phyloP scores from a whole-genome alignment of 2,888 invertebrate species.

The Pristionchus japonicus region DNA sequence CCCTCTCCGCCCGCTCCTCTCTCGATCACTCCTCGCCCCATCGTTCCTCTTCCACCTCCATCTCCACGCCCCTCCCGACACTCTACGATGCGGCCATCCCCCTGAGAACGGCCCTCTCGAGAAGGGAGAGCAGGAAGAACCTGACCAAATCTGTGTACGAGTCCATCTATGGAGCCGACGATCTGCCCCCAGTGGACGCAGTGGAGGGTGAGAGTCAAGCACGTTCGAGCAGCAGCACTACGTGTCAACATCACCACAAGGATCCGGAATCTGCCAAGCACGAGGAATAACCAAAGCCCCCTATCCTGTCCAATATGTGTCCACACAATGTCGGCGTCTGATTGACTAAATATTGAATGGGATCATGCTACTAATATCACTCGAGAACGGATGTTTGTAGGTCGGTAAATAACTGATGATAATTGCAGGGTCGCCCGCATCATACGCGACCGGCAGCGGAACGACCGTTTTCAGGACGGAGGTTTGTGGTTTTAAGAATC shows the following conservation, averaged over 20 bases:
- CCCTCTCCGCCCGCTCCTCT: not conserved
- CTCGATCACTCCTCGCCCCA: not conserved
- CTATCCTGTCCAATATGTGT: not conserved
- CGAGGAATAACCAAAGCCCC: not conserved
- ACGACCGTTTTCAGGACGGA: not conserved
- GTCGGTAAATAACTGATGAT: not conserved
- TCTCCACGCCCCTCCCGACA: slow-evolving; percentile 33
- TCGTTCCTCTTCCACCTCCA: not conserved
- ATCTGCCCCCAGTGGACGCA: not conserved
- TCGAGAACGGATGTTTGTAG: too few relatives aligned
- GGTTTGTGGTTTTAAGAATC: not conserved
- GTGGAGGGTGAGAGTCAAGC: not conserved
- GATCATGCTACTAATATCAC: not conserved
- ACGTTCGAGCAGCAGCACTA: not conserved
- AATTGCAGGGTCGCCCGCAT: not conserved
- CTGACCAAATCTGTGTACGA: slow-evolving; percentile 35
- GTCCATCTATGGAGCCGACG: slow-evolving; percentile 28
- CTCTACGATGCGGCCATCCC: slow-evolving; percentile 33
- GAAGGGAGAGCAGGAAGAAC: slow-evolving; percentile 33
- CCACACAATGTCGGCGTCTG: not conserved
- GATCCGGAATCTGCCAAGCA: not conserved
- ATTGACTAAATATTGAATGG: not conserved
- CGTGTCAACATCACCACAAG: not conserved
- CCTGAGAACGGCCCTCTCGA: not conserved
- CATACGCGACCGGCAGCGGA: not conserved